Percentiles rank a stretch among this genome's conserved stretches.
Conservation (phyloP, 2,888 invertebrate genomes). For the Leptopterna dolabrata region DNA sequence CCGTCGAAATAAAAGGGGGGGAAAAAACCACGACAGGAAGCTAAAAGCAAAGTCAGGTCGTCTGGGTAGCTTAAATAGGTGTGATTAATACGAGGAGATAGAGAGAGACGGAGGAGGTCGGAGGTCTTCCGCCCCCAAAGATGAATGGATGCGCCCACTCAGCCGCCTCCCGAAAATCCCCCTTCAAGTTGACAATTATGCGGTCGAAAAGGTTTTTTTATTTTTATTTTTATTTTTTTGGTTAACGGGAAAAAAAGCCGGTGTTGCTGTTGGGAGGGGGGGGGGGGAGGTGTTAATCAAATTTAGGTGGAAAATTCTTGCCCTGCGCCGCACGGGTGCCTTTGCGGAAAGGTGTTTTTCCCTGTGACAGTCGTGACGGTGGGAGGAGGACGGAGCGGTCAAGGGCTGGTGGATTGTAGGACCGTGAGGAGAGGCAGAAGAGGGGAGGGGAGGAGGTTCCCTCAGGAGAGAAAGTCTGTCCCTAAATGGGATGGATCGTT, state of each 20-base stretch:
- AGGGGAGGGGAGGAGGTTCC: neutral
- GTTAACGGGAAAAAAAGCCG: neutral
- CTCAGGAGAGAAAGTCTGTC: neutral
- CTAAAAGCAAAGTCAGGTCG: conserved; percentile 56
- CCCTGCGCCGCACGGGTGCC: neutral
- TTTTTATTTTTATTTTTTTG: neutral
- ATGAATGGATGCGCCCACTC: conserved; percentile 23
- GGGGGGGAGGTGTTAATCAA: conserved; percentile 6
- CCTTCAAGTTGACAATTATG: conserved; percentile 42
- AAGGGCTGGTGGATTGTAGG: no score
- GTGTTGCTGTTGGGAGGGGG: no score
- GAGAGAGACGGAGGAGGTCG: conserved; percentile 31
- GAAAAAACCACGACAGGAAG: conserved; percentile 9
- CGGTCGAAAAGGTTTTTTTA: neutral
- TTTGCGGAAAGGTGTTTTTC: neutral
- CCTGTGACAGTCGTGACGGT: neutral
- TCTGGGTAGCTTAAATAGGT: conserved; percentile 51
- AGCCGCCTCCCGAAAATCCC: neutral
- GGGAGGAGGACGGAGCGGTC: neutral
- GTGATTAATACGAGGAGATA: conserved; percentile 54
- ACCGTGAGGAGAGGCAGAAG: no score
- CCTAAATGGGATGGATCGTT: neutral
- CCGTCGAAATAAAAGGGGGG: neutral
- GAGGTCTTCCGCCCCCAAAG: conserved; percentile 26
- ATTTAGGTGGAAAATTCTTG: neutral